These are phyloP conservation scores for Cyaniris semiargus DNA, from an alignment of 2,888 invertebrate species.

Conservation along the genomic window DNA sequence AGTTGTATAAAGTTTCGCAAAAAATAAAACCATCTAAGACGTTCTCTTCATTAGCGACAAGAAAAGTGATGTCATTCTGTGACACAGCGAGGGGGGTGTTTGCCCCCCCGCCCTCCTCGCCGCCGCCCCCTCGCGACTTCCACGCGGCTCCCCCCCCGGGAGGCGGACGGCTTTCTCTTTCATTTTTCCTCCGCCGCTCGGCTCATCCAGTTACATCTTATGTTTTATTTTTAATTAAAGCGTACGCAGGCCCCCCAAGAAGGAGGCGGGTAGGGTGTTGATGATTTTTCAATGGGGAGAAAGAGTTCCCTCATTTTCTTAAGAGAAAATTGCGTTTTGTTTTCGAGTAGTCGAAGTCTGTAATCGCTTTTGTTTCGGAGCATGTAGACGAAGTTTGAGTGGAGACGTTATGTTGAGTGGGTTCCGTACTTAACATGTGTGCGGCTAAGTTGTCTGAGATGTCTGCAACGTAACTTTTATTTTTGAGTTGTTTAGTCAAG, in stretches of 20 bases:
- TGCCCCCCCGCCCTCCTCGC: constrained; percentile 64
- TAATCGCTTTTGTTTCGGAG: constrained; percentile 79
- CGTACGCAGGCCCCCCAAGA: constrained; percentile 77
- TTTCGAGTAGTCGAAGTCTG: constrained; percentile 80
- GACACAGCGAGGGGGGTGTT: constrained; percentile 72
- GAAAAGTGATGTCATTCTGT: constrained; percentile 80
- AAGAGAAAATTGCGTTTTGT: constrained; percentile 82
- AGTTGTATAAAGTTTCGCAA: constrained; percentile 42
- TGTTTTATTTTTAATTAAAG: constrained; percentile 82
- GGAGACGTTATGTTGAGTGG: constrained; percentile 50
- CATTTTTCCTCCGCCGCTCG: constrained; percentile 81
- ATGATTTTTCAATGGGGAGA: constrained; percentile 82
- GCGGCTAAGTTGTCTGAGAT: neutral
- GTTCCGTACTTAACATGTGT: neutral
- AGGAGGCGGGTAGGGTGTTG: constrained; percentile 74
- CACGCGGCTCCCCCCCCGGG: constrained; percentile 62
- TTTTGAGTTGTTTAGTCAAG: neutral
- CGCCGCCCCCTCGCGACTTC: constrained; percentile 67
- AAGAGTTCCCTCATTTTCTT: constrained; percentile 82
- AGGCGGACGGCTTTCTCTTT: constrained; percentile 79
- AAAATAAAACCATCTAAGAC: constrained; percentile 65
- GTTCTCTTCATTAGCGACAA: constrained; percentile 79
- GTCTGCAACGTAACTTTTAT: neutral
- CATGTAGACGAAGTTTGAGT: constrained; percentile 69
- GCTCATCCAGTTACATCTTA: constrained; percentile 82